phyloP scores from a whole-genome alignment of 2,888 invertebrate genomes.

The Eristalis arbustorum region DNA sequence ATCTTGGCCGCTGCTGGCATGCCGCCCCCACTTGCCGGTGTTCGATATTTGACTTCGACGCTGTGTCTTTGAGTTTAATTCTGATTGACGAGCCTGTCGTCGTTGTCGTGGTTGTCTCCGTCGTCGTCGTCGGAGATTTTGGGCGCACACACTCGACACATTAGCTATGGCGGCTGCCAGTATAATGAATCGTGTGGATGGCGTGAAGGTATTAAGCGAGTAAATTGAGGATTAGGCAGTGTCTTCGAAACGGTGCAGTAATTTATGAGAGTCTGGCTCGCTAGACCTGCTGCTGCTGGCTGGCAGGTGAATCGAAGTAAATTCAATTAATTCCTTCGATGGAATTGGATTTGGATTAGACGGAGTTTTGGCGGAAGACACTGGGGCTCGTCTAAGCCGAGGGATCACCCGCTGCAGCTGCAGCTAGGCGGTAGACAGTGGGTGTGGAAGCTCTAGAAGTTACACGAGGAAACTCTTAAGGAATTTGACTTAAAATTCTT shows the following conservation, averaged over 20 bases:
- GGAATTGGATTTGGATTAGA: constrained; percentile 41
- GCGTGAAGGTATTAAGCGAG: constrained; percentile 65
- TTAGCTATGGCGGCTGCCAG: constrained; percentile 35
- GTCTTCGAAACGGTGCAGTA: constrained; percentile 36
- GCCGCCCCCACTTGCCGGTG: background rate
- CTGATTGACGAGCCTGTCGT: constrained; percentile 55
- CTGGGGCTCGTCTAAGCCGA: background rate
- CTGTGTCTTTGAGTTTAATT: constrained; percentile 58
- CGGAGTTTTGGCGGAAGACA: background rate
- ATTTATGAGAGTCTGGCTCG: constrained; percentile 38
- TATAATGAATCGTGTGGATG: constrained; percentile 52
- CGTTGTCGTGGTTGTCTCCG: constrained; percentile 20
- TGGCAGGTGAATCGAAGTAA: constrained; percentile 46
- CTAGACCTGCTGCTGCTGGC: constrained; percentile 5
- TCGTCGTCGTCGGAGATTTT: constrained; percentile 29
- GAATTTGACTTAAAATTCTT: background rate
- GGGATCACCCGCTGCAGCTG: constrained; percentile 5
- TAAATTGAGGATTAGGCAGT: constrained; percentile 61
- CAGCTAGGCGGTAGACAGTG: no score
- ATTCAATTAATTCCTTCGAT: constrained; percentile 41
- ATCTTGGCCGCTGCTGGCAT: background rate
- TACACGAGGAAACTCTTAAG: background rate
- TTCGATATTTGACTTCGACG: constrained; percentile 45
- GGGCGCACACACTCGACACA: constrained; percentile 37
- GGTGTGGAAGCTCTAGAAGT: background rate